Conservation (phyloP, 2,113 vertebrate genomes). For the Tyrannus savana region DNA sequence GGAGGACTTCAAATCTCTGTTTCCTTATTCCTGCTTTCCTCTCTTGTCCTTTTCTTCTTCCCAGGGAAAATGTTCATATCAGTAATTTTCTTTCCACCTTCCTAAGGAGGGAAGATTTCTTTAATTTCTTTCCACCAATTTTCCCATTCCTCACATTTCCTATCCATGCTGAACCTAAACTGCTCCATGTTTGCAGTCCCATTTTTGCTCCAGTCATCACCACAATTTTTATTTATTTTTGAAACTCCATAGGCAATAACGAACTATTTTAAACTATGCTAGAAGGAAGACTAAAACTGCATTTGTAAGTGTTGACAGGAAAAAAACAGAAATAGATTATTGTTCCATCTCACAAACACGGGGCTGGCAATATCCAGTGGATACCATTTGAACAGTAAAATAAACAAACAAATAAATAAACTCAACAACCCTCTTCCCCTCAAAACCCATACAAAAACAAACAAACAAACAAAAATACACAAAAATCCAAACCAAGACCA, state of each 20-base stretch:
- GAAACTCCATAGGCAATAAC: neutral
- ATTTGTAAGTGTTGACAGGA: neutral
- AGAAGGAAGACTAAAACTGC: neutral
- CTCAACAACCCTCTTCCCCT: accelerated
- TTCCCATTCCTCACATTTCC: accelerated
- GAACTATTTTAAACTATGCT: neutral
- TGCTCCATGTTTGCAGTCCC: neutral
- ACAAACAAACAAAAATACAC: neutral
- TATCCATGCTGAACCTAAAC: neutral
- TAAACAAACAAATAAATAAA: too few species aligned
- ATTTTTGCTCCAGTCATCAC: neutral
- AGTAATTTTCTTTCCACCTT: neutral
- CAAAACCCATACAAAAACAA: neutral
- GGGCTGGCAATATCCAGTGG: neutral
- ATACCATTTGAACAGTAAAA: neutral
- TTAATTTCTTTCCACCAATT: neutral
- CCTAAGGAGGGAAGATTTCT: neutral
- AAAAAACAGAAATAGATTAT: neutral
- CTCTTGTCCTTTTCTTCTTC: neutral
- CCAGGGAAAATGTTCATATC: neutral
- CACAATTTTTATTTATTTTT: neutral
- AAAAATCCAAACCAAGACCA: neutral
- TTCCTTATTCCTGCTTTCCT: neutral
- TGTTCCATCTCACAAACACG: neutral
- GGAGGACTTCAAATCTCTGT: neutral